Evolutionary conservation across 2,888 invertebrate genomes (phyloP), one percentile per base, ranked within the genome.

Genomic region (Phyllotreta cruciferae): DNA sequence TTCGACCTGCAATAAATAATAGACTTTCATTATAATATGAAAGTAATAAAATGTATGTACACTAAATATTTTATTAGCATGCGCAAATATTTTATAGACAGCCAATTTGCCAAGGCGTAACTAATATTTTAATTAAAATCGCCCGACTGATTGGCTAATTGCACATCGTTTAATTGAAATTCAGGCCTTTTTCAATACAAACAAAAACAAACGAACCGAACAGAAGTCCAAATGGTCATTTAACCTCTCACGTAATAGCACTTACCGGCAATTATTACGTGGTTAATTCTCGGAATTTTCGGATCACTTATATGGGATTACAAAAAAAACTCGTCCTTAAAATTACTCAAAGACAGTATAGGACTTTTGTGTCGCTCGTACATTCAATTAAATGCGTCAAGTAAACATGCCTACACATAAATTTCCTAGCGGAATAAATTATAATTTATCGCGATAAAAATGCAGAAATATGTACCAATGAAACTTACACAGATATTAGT

Each of bases 201-300:
- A n/a, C 10, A 50, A 50, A 50, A 50, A 50, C 6, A 35, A 1
- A n/a, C 36, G 11, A 36, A 50, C 50, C 10, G 50, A 53, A 45
- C 35, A 57, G 41, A 50, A 50, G 39, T 57, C 39, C 36, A 61
- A 62, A 58, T 57, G 44, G 54, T 37, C 24, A 47, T 24, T 53
- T 52, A 53, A 36, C 49, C 52, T 52, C 57, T 62, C 64, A 65
- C 64, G 58, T 65, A 62, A 45, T 13, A 9, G 50, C 45, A 62
- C 62, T 65, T 50, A 58, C 47, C 49, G 37, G n/a, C 62, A 54
- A 62, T 62, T 62, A 65, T 58, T 49, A 56, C 38, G 49, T 62
- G 54, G 57, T 58, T 58, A 58, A 58, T 62, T 62, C 64, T 35
- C 45, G 37, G 62, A 65, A 65, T 24, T 57, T 58, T 58, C 6